Base-by-base conservation (phyloP, 2,888 invertebrate species). In the Pharmacophagus antenor region DNA sequence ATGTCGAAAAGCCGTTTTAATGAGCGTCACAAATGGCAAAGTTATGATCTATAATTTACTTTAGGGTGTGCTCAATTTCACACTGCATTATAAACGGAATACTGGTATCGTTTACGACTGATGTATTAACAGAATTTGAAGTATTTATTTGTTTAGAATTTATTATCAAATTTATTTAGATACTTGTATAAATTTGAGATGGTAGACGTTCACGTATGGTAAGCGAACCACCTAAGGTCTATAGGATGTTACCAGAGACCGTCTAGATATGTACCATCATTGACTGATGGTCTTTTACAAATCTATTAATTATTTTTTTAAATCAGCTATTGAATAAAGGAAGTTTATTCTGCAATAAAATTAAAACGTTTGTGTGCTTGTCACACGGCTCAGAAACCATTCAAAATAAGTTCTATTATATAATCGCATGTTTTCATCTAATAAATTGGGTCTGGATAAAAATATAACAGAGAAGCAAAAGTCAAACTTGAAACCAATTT, bases 11-110 rank as follows among this genome's bases (percentile, higher is more conserved):
- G 49, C 17, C n/a, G 23, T 46, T 64, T 70, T 70, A 65, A 71
- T 64, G 67, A 67, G 64, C 65, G 61, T 61, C 54, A 61, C 65
- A 56, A 65, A 64, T 60, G 27, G 41, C 57, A 60, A 56, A 63
- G 51, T 62, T 65, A 64, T 62, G 65, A 66, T 50, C 55, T 37
- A 46, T 56, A 61, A 61, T 64, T 62, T 58, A 56, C 55, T 62
- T 58, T 53, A 62, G 65, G 53, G 62, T 66, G 63, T 69, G 61
- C 65, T 68, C 73, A 70, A 76, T 78, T 78, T 77, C 75, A 78
- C 63, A 76, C 67, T 55, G 60, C 64, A 72, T 78, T 75, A 76
- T 68, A 67, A 62, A 64, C 56, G 62, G 49, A 47, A 56, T 52
- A 61, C 48, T 27, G 7, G 61, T 37, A 51, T 27, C 50, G 46